These are phyloP conservation scores for Sphenodon punctatus DNA, from an alignment of 2,797 vertebrate species.

Conservation along the genomic window DNA sequence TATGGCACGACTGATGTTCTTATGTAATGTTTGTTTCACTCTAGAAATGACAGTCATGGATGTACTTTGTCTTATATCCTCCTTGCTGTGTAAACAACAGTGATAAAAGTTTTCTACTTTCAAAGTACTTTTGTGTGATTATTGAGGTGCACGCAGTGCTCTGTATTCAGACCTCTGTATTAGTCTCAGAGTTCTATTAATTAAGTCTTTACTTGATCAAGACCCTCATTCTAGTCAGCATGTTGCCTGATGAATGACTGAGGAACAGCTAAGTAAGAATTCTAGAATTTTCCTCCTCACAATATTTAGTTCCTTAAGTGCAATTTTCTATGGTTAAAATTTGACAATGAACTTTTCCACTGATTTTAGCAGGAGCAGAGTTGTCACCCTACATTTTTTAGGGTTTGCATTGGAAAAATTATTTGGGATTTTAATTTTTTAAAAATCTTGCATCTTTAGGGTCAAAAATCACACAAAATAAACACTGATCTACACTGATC, in stretches of 20 bases:
- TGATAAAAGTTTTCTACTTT: neutral
- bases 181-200: neutral
- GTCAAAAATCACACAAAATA: neutral
- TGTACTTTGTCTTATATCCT: neutral
- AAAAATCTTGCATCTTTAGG: no score
- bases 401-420: no score
- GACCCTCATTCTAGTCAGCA: constrained; percentile 13
- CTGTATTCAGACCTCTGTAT: constrained; percentile 23
- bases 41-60: constrained; percentile 3
- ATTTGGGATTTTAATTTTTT: no score
- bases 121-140: neutral
- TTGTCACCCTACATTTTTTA: no score
- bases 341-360: no score
- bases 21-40: neutral
- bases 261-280: neutral
- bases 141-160: neutral
- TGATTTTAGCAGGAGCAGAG: no score
- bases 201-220: constrained; percentile 42
- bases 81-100: neutral
- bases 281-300: neutral
- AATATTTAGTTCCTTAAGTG: no score
- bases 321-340: no score
- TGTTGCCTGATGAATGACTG: neutral
- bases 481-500: neutral
- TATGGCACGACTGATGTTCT: no score